Base-by-base conservation (phyloP, 2,888 invertebrate species). In the Zhengitettix transpicula region DNA sequence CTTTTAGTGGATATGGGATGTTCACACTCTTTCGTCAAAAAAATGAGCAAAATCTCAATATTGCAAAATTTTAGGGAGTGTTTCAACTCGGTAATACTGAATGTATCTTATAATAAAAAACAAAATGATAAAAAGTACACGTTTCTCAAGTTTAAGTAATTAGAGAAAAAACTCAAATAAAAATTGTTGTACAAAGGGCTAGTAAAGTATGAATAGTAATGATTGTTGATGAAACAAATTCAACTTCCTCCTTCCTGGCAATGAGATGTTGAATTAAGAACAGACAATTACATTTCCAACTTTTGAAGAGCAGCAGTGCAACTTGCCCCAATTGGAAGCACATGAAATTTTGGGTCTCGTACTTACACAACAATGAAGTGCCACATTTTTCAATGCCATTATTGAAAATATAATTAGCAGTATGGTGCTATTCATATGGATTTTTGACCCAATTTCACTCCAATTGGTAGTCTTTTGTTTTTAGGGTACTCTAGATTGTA, bases 301-400 rank as follows among this genome's bases (percentile, higher is more conserved):
- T 96, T 84, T 98, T 98, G 82, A 98, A 98, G 69, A 98, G 84
- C 69, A 98, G 83, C 74, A 98, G 95, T 73, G 98, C 98, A 72
- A 98, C 97, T 78, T 98, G 97, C 67, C 97, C 98, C 72, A 98
- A 81, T 78, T 98, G 98, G 82, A 99, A 99, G 78, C 98, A 98
- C 78, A 98, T 98, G 80, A 98, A 98, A 79, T 98, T 96, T 77
- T 96, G 93, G 64, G 97, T 97, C 81, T 98, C 97, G 73, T 98
- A 99, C 79, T 98, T 98, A 70, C 97, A 85, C 98, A 65, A 98
- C 97, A 75, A 98, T 97, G 81, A 96, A 97, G 73, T 97, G 97
- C 97, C 97, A 98, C 72, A n/a, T 28, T 28, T 28, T 28, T 28
- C 28, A 28, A 5, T 28, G 7, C 28, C 7, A 28, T 28, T 5